Percentiles rank a stretch among this genome's conserved stretches.
Conservation (phyloP, 2,797 vertebrate species). For the Nyctibius grandis region DNA sequence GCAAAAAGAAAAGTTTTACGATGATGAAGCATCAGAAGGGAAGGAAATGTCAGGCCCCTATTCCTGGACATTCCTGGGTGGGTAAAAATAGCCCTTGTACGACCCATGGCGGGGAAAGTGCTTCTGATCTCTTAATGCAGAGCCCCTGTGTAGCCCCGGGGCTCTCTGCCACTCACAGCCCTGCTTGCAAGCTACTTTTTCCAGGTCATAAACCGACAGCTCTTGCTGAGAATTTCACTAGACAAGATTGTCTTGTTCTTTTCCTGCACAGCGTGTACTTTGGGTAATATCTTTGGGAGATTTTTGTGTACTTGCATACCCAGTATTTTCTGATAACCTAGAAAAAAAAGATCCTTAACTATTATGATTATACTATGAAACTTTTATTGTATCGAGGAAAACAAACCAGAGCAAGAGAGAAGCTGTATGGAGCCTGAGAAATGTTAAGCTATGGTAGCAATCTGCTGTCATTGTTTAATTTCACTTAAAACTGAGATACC, state of each 20-base stretch:
- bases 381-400: not conserved
- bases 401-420: not conserved
- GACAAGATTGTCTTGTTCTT: slow-evolving; percentile 40
- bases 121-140: slow-evolving; percentile 48
- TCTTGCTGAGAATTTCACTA: slow-evolving; percentile 50
- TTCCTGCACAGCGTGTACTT: slow-evolving; percentile 1
- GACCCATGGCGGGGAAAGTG: not conserved
- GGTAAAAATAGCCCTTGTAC: slow-evolving; percentile 60
- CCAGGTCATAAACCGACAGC: not conserved
- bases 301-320: not conserved
- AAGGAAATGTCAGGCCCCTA: slow-evolving; percentile 36
- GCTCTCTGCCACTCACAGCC: slow-evolving; percentile 30
- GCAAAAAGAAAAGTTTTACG: not conserved
- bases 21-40: slow-evolving; percentile 18
- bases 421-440: not conserved
- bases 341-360: not conserved
- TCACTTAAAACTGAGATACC: not conserved
- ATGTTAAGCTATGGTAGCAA: not conserved
- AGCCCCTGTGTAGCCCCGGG: not conserved
- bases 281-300: slow-evolving; percentile 4
- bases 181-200: slow-evolving; percentile 3
- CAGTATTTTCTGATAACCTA: slow-evolving; percentile 27
- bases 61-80: slow-evolving; percentile 45
- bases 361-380: slow-evolving; percentile 36
- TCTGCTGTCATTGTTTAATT: not conserved